A percentile compares a stretch with the other conserved stretches of the same genome.
Evolutionary conservation across 2,113 vertebrate species (phyloP).

Genomic region (Nothobranchius furzeri): DNA sequence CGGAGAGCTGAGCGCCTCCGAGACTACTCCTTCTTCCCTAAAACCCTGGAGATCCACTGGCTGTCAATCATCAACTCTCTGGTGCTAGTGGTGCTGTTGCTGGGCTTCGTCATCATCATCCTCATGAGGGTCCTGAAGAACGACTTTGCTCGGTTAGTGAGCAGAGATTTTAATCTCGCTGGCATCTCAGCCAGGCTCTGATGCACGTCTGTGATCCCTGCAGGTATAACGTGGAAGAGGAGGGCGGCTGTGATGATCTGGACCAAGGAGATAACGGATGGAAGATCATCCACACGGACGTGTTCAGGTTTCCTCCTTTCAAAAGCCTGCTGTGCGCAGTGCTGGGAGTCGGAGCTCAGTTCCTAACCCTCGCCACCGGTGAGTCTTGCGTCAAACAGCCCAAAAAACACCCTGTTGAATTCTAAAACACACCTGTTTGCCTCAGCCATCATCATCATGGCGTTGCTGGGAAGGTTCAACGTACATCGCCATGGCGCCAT

Average conservation of each 20-base stretch:
- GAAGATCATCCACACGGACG: constrained; percentile 94
- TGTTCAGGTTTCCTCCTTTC: constrained; percentile 89
- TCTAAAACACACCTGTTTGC: not conserved
- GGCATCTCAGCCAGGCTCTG: too few relatives aligned
- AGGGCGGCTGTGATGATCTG: constrained; percentile 86
- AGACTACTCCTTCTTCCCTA: constrained; percentile 89
- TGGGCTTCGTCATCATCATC: constrained; percentile 93
- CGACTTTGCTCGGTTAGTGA: constrained; percentile 85
- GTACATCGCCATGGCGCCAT: constrained; percentile 91
- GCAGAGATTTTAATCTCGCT: not conserved
- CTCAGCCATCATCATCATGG: constrained; percentile 89
- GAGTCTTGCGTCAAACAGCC: constrained; percentile 31
- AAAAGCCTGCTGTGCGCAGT: constrained; percentile 88
- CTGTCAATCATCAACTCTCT: constrained; percentile 93
- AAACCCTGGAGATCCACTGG: constrained; percentile 94
- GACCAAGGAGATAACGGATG: constrained; percentile 94
- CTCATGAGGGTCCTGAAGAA: constrained; percentile 93
- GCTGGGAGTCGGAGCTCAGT: constrained; percentile 90
- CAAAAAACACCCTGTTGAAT: too few relatives aligned
- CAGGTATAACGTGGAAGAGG: constrained; percentile 90
- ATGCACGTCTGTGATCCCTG: not conserved
- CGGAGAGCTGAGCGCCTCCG: constrained; percentile 82
- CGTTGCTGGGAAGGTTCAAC: constrained; percentile 89
- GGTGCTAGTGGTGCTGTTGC: constrained; percentile 90
- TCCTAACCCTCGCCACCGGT: constrained; percentile 91